phyloP scores from a whole-genome alignment of 2,888 invertebrate genomes.

The Tipula confusa region DNA sequence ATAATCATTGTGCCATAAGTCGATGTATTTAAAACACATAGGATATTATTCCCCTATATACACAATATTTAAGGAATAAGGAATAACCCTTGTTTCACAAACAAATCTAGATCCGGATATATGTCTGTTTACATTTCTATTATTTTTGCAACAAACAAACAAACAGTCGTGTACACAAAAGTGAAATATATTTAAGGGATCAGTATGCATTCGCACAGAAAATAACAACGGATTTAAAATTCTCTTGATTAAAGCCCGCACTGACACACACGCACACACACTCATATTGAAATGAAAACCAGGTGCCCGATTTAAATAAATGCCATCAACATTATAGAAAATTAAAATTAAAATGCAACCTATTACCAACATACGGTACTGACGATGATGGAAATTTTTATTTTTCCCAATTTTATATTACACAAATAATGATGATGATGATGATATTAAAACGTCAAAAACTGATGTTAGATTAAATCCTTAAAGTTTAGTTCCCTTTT shows the following conservation, averaged over 20 bases:
- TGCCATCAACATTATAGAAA: neutral
- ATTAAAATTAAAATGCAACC: neutral
- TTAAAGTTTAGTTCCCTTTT: conserved; percentile 28
- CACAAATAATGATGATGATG: conserved; percentile 32
- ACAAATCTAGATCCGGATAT: conserved; percentile 35
- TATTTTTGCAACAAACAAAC: neutral
- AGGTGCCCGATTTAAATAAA: neutral
- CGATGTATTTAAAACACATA: conserved; percentile 50
- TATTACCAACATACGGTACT: conserved; percentile 15
- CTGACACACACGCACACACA: too few relatives aligned
- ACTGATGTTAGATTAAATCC: conserved; percentile 35
- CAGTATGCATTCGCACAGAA: conserved; percentile 58
- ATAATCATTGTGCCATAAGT: conserved; percentile 46
- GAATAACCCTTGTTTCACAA: neutral
- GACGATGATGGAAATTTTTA: neutral
- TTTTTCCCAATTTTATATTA: conserved; percentile 13
- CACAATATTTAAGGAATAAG: neutral
- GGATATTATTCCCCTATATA: neutral
- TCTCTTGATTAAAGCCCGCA: conserved; percentile 49
- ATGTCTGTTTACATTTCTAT: conserved; percentile 35
- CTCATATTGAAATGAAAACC: conserved; percentile 31
- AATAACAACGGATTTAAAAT: conserved; percentile 54
- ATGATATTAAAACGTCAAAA: conserved; percentile 32
- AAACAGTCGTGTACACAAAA: neutral
- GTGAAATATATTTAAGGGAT: conserved; percentile 43